Percentiles rank a stretch among this genome's conserved stretches.
Evolutionary conservation across 2,888 invertebrate species (phyloP).

Genomic region (Dioctria linearis): DNA sequence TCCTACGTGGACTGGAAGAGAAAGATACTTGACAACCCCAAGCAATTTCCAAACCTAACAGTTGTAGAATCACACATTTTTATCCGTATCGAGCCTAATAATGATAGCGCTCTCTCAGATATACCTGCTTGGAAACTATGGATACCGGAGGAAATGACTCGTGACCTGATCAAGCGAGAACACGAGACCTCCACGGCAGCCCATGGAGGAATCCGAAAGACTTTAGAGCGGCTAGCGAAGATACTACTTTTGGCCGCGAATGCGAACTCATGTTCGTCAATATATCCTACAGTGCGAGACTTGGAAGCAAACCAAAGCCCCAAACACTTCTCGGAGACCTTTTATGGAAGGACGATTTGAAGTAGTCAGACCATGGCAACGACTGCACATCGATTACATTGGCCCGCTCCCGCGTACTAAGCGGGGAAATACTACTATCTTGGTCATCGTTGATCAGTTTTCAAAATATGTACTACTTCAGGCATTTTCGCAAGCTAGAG

Average conservation of each 20-base stretch:
- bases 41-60: too few relatives aligned
- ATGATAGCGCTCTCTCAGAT: too few relatives aligned
- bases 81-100: too few relatives aligned
- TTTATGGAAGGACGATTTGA: not conserved
- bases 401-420: not conserved
- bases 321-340: not conserved
- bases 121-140: too few relatives aligned
- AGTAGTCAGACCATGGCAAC: slow-evolving; percentile 4
- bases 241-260: slow-evolving; percentile 13
- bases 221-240: not conserved
- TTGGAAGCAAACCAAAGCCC: slow-evolving; percentile 8
- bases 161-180: not conserved
- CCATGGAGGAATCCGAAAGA: slow-evolving; percentile 9
- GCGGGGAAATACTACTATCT: not conserved
- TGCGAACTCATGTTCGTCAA: not conserved
- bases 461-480: not conserved
- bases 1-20: too few relatives aligned
- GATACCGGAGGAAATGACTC: not conserved
- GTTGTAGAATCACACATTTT: too few relatives aligned
- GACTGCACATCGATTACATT: not conserved
- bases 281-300: not conserved
- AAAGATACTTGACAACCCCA: too few relatives aligned
- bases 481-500: not conserved
- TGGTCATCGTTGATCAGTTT: not conserved
- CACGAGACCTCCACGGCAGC: not conserved